Base-by-base conservation (phyloP, 2,113 vertebrate species). In the Meriones unguiculatus region DNA sequence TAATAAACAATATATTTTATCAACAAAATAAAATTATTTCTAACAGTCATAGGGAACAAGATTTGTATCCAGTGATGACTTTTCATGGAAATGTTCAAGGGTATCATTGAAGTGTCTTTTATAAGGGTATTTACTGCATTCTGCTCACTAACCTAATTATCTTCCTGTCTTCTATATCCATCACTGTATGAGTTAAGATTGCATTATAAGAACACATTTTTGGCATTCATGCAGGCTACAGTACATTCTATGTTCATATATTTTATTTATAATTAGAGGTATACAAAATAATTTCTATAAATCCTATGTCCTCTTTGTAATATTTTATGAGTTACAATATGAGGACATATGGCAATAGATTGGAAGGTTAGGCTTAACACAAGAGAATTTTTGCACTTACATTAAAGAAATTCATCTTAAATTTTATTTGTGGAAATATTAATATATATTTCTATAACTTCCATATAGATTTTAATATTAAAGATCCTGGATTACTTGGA, bases 31-130 rank as follows among this genome's bases (percentile, higher is more conserved):
- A 86, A 28, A 11, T 87, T 87, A 62, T 50, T 70, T 91, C 50
- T 32, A 14, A 12, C 17, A 62, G 12, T 91, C 11, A 57, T 77
- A 7, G 54, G 24, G 2, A 24, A 7, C 20, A 24, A 87, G 35
- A 80, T 72, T 64, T n/a, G 11, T 6, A 25, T 28, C 35, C 20
- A 20, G 10, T 59, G 28, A 20, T 50, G 17, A 20, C 1, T 46
- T 75, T 17, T n/a, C 5, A n/a, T 3, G 10, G 30, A 20, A 15
- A 24, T 1, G 6, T 46, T 24, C n/a, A 59, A 46, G 12, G 4
- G 15, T 15, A 24, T 25, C 22, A 12, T 4, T 64, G 8, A 6
- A 1, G 0, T 15, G 2, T 50, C 50, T 38, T 46, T 38, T 70
- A 46, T 57, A 32, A 18, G 38, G 50, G 2, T 0, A 64, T 35